phyloP scores from a whole-genome alignment of 2,888 invertebrate species.

The Yponomeuta plumbellus region DNA sequence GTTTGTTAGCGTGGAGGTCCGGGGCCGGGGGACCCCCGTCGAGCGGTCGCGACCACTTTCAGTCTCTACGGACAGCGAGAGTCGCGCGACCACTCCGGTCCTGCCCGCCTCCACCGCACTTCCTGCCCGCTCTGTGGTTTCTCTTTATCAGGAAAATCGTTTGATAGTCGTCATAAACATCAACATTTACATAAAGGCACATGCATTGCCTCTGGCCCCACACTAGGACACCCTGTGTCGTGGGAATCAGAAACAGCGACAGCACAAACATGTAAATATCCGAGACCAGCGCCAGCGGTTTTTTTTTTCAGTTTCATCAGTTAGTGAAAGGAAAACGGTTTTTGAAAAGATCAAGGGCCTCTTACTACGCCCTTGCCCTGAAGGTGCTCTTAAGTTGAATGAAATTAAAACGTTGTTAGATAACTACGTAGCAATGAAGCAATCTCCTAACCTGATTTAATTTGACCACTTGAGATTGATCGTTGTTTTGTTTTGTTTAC shows the following conservation, averaged over 20 bases:
- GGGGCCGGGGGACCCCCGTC: background rate
- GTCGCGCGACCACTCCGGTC: background rate
- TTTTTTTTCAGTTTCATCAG: too few species aligned
- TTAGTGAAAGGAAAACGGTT: background rate
- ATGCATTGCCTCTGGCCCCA: too few species aligned
- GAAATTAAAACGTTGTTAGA: background rate
- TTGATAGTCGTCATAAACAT: background rate
- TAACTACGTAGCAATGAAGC: background rate
- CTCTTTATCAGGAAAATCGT: background rate
- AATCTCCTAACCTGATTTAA: background rate
- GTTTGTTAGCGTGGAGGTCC: too few species aligned
- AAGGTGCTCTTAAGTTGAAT: background rate
- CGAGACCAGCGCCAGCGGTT: too few species aligned
- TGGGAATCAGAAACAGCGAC: too few species aligned
- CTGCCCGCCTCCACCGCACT: background rate
- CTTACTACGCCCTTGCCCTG: background rate
- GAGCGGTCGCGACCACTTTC: background rate
- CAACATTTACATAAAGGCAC: too few species aligned
- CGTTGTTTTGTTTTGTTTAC: background rate
- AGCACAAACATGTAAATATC: too few species aligned
- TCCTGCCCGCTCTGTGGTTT: background rate
- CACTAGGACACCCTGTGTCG: too few species aligned
- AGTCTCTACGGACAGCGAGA: background rate
- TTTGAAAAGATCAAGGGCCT: background rate
- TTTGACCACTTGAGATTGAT: background rate